These are phyloP conservation scores for Leptosomus discolor DNA, from an alignment of 2,113 vertebrate genomes.

Conservation along the genomic window DNA sequence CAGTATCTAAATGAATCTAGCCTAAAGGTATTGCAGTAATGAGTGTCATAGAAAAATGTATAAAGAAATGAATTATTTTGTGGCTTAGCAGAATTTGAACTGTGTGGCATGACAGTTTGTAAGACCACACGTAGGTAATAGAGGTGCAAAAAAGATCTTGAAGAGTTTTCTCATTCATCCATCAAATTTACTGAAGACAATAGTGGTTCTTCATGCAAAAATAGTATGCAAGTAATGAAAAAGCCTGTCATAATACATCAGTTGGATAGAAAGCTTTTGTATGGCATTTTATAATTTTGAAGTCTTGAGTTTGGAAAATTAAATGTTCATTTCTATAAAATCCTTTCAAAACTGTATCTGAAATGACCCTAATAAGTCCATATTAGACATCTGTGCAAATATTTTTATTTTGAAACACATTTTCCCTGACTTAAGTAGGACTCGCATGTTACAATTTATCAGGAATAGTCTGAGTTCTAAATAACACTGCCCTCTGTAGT, in stretches of 20 bases:
- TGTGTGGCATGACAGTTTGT: background rate
- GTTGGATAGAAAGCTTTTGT: background rate
- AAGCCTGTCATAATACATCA: background rate
- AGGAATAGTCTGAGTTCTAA: background rate
- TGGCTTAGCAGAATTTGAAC: background rate
- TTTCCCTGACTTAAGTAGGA: background rate
- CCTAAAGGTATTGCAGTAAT: background rate
- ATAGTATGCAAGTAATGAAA: background rate
- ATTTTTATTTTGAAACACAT: background rate
- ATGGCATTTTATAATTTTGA: background rate
- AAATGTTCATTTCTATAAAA: background rate
- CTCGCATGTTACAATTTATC: background rate
- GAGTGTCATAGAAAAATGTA: background rate
- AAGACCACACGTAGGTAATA: background rate
- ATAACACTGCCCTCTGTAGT: background rate
- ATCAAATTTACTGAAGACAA: background rate
- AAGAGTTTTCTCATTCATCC: background rate
- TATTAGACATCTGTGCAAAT: fast-evolving
- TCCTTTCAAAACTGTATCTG: background rate
- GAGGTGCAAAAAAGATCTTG: background rate
- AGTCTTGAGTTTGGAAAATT: background rate
- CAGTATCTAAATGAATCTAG: background rate
- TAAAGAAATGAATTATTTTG: background rate
- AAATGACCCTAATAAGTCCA: background rate
- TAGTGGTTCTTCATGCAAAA: background rate